Conservation (phyloP, 2,113 vertebrate species). For the Xenopus borealis region DNA sequence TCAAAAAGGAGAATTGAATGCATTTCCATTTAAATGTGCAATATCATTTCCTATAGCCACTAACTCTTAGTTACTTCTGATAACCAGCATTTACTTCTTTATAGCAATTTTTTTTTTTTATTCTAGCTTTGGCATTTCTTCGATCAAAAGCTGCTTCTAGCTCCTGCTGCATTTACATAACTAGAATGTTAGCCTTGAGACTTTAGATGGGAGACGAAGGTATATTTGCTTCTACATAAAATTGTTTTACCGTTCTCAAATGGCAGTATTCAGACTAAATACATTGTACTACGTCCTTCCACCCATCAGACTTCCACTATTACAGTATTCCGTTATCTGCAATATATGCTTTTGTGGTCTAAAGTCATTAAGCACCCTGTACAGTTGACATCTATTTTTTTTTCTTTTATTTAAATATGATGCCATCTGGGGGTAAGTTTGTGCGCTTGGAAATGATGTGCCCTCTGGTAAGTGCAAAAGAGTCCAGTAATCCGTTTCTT, state of each 20-base stretch:
- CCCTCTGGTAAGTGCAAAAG: slow-evolving; percentile 81
- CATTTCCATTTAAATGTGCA: background rate
- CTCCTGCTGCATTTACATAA: background rate
- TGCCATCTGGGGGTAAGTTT: slow-evolving; percentile 75
- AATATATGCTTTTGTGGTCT: slow-evolving; percentile 65
- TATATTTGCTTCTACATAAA: background rate
- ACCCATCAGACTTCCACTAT: slow-evolving; percentile 62
- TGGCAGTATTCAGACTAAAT: slow-evolving; percentile 54
- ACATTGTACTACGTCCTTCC: slow-evolving; percentile 40
- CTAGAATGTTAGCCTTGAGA: slow-evolving; percentile 48
- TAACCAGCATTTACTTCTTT: background rate
- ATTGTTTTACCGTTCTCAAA: background rate
- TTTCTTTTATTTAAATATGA: slow-evolving; percentile 62
- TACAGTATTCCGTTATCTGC: slow-evolving; percentile 61
- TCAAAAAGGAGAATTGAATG: background rate
- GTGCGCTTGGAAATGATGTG: slow-evolving; percentile 82
- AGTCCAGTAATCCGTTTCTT: slow-evolving; percentile 84
- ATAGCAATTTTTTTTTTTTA: background rate
- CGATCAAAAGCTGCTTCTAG: background rate
- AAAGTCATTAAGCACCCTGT: slow-evolving; percentile 64
- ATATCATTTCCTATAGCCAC: background rate
- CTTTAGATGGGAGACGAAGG: background rate
- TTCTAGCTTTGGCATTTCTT: background rate
- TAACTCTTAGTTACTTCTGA: background rate
- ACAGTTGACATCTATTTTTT: slow-evolving; percentile 60